Evolutionary conservation across 2,797 vertebrate species (phyloP).

Genomic region (Muscicapa striata): DNA sequence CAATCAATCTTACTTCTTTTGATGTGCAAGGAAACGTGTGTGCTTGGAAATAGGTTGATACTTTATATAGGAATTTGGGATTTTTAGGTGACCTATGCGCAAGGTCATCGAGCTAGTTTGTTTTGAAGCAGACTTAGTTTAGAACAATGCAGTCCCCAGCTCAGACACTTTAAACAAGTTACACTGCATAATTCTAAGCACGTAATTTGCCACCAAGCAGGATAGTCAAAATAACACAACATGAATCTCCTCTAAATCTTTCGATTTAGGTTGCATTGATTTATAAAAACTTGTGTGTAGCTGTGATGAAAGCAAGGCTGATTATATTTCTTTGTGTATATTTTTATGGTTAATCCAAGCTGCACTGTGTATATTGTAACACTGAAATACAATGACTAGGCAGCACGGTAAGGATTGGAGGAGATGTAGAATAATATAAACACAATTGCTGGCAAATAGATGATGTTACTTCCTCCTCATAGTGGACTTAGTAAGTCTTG

Average conservation of each 20-base stretch:
- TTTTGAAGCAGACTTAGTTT: background rate
- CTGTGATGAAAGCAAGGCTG: background rate
- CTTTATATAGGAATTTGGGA: background rate
- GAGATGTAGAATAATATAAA: background rate
- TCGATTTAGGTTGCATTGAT: background rate
- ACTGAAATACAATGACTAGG: background rate
- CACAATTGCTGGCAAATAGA: background rate
- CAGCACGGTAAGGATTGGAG: background rate
- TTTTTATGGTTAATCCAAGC: background rate
- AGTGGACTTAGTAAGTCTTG: background rate
- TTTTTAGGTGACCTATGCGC: background rate
- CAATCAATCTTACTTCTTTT: background rate
- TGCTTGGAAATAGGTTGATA: background rate
- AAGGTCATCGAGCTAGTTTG: background rate
- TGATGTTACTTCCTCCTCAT: background rate
- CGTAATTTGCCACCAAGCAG: background rate
- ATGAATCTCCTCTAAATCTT: background rate
- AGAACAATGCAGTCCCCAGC: background rate
- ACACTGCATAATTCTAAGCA: background rate
- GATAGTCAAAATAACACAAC: background rate
- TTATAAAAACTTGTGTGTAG: background rate
- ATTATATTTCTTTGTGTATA: background rate
- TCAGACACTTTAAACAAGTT: background rate
- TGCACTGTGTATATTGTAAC: background rate
- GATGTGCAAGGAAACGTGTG: background rate